Percentiles rank a stretch among this genome's conserved stretches.
Evolutionary conservation across 1,140 invertebrate species (phyloP).

Genomic region (Hesperophylax magnus): DNA sequence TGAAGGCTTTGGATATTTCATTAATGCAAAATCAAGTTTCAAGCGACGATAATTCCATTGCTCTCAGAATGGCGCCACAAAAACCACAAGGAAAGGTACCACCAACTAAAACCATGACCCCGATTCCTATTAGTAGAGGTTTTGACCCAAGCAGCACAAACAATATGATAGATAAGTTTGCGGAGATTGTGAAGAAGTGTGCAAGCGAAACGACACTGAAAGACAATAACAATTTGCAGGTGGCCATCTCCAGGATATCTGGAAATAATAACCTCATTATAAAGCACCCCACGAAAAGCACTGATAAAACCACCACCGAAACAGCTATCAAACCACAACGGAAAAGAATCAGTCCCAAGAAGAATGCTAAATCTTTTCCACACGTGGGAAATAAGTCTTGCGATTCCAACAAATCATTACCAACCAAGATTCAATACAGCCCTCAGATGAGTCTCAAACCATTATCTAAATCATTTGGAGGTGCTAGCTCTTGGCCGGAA

Average conservation of each 20-base stretch:
- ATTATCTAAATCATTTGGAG: too few species aligned
- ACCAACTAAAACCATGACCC: neutral
- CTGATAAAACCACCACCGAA: neutral
- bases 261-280: neutral
- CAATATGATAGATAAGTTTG: neutral
- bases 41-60: constrained; percentile 37
- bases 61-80: constrained; percentile 30
- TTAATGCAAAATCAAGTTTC: constrained; percentile 17
- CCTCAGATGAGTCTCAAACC: too few species aligned
- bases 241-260: constrained; percentile 14
- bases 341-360: neutral
- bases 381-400: neutral
- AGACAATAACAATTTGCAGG: constrained; percentile 5
- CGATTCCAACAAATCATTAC: neutral
- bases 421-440: neutral
- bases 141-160: neutral
- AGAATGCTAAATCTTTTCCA: neutral
- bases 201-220: neutral
- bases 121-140: neutral
- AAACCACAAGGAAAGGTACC: neutral
- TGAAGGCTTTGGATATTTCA: neutral
- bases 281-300: neutral
- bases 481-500: neutral
- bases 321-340: neutral
- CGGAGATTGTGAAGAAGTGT: neutral